These are phyloP conservation scores for Eucriotettix oculatus DNA, from an alignment of 2,888 invertebrate species.

Conservation along the genomic window DNA sequence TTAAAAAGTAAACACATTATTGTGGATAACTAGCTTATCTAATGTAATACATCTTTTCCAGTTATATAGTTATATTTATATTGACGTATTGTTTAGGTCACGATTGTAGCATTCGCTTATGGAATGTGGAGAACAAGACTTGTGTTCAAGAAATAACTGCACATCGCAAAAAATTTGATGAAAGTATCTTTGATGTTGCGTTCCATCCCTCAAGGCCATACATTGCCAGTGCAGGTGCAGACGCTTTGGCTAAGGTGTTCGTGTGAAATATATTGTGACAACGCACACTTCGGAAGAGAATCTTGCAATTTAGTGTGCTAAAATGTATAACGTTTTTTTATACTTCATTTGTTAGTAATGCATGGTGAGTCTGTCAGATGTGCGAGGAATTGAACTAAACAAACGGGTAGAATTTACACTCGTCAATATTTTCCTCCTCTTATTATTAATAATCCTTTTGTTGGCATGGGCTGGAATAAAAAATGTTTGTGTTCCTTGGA, in stretches of 20 bases:
- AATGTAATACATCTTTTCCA: too few relatives aligned
- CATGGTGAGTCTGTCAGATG: background rate
- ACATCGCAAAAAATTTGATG: constrained; percentile 98
- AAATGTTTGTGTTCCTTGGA: too few relatives aligned
- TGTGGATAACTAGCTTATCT: too few relatives aligned
- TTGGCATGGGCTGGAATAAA: background rate
- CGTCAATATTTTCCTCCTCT: background rate
- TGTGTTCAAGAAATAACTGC: constrained; percentile 99
- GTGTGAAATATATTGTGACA: constrained; percentile 35
- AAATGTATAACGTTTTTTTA: background rate
- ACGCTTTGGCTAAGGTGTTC: constrained; percentile 97
- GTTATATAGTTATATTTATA: too few relatives aligned
- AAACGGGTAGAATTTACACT: background rate
- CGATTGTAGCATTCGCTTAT: constrained; percentile 95
- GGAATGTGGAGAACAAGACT: constrained; percentile 98
- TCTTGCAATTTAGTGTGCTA: background rate
- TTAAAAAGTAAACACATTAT: background rate
- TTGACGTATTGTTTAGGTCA: constrained; percentile 36
- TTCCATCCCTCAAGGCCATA: constrained; percentile 98
- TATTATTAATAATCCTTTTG: background rate
- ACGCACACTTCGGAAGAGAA: too few relatives aligned
- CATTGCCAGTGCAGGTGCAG: constrained; percentile 97
- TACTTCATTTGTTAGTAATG: background rate
- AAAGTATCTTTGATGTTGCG: constrained; percentile 96
- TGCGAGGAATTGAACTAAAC: background rate